phyloP scores from a whole-genome alignment of 2,113 vertebrate species.

The Oryzias melastigma region DNA sequence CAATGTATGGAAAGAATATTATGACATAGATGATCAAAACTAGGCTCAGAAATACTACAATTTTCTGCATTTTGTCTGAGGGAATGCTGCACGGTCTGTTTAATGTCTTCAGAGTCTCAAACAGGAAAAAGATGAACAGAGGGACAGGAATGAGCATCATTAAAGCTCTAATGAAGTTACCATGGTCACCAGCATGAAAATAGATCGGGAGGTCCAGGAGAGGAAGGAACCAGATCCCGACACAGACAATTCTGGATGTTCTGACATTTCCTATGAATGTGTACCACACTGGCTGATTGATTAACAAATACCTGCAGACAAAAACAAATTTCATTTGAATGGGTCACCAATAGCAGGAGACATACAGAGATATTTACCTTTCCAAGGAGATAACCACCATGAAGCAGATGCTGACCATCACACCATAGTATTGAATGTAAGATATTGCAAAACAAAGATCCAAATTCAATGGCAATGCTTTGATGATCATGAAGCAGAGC shows the following conservation, averaged over 20 bases:
- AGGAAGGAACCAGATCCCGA: neutral
- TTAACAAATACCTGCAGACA: constrained; percentile 14
- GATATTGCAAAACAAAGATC: too few relatives aligned
- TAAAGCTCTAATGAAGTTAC: rapidly evolving
- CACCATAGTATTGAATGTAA: rapidly evolving
- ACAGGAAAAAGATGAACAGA: constrained; percentile 8
- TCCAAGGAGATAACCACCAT: neutral
- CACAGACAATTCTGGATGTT: neutral
- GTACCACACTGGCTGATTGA: constrained; percentile 4
- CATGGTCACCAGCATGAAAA: rapidly evolving
- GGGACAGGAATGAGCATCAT: constrained; percentile 5
- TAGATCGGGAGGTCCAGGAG: neutral
- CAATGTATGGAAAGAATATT: constrained; percentile 12
- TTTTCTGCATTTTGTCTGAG: constrained; percentile 1
- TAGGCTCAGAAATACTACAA: neutral
- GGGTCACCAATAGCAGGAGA: neutral
- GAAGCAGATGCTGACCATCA: neutral
- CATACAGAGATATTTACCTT: neutral
- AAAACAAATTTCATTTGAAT: neutral
- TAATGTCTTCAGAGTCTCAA: constrained; percentile 6
- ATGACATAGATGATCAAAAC: constrained; percentile 1
- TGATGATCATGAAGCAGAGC: constrained; percentile 3
- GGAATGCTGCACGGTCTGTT: neutral
- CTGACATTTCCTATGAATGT: neutral
- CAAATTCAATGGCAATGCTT: neutral